phyloP scores from a whole-genome alignment of 2,888 invertebrate genomes.

The Teleiodes luculella region DNA sequence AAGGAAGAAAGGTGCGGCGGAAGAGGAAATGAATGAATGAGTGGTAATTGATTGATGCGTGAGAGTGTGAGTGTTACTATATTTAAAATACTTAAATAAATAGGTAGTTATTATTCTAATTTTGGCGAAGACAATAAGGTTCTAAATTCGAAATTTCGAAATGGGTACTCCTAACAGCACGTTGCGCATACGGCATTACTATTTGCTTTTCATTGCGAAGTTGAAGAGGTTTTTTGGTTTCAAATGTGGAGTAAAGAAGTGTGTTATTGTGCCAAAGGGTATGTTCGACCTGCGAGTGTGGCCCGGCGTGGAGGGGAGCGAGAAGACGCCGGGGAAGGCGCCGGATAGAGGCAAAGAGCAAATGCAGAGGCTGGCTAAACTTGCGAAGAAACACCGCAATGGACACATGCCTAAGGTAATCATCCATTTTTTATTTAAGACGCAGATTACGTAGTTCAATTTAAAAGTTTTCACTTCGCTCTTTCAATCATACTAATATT shows the following conservation, averaged over 20 bases:
- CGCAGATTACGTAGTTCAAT: no score
- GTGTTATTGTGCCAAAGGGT: slow-evolving; percentile 69
- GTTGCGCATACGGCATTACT: slow-evolving; percentile 29
- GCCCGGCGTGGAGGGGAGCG: slow-evolving; percentile 91
- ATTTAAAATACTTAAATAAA: no score
- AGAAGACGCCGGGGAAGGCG: slow-evolving; percentile 91
- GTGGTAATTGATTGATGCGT: no score
- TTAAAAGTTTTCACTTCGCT: no score
- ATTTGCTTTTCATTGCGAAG: slow-evolving; percentile 30
- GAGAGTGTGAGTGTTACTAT: no score
- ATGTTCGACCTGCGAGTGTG: slow-evolving; percentile 95
- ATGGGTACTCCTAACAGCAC: slow-evolving; percentile 50
- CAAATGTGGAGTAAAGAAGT: neutral
- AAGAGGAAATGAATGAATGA: no score
- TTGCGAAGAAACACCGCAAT: slow-evolving; percentile 95
- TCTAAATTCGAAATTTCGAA: slow-evolving; percentile 7
- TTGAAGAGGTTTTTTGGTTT: slow-evolving; percentile 34
- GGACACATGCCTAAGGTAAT: slow-evolving; percentile 93
- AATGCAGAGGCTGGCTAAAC: slow-evolving; percentile 92
- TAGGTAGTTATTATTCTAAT: no score
- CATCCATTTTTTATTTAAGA: no score
- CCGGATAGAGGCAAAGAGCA: slow-evolving; percentile 89
- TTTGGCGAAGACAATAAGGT: neutral
- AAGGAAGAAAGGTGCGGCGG: neutral
- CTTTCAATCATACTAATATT: no score